A percentile compares a stretch with the other conserved stretches of the same genome.
These are phyloP conservation scores for Pollachius pollachius DNA, from an alignment of 2,113 vertebrate genomes.

Conservation along the genomic window DNA sequence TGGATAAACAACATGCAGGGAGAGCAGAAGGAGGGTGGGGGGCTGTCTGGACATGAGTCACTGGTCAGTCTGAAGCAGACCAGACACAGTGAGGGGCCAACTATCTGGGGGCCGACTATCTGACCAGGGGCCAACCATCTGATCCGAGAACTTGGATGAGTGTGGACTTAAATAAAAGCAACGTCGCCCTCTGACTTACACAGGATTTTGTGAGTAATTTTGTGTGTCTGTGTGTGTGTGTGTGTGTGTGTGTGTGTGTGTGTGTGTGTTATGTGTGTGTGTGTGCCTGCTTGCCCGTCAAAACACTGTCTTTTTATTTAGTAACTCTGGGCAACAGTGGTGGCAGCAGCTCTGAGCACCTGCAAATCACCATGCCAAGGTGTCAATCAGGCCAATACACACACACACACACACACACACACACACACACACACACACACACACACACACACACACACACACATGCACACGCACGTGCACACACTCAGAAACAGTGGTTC, in stretches of 20 bases:
- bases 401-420: conserved; percentile 8
- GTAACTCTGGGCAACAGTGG: conserved; percentile 49
- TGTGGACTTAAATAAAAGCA: conserved; percentile 43
- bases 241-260: conserved; percentile 6
- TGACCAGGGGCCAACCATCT: conserved; percentile 25
- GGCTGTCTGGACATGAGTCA: conserved; percentile 65
- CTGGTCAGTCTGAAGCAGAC: conserved; percentile 48
- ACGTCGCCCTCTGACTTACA: conserved; percentile 20
- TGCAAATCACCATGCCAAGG: conserved; percentile 43
- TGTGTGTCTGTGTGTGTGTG: conserved; percentile 1
- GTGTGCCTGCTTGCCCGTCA: conserved; percentile 8
- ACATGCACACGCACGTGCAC: conserved; percentile 9
- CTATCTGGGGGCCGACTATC: background rate
- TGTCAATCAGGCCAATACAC: conserved; percentile 33
- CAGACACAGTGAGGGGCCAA: conserved; percentile 37
- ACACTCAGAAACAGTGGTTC: conserved; percentile 30
- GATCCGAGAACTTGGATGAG: conserved; percentile 51
- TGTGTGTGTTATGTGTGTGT: conserved; percentile 12
- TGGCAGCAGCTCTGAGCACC: conserved; percentile 49
- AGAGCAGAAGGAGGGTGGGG: background rate
- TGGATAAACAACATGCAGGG: conserved; percentile 25
- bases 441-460: conserved; percentile 19
- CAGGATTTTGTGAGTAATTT: conserved; percentile 20
- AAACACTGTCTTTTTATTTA: conserved; percentile 44
- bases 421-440: conserved; percentile 13